Base-by-base conservation (phyloP, 2,888 invertebrate genomes). In the Ennomos quercinarius region DNA sequence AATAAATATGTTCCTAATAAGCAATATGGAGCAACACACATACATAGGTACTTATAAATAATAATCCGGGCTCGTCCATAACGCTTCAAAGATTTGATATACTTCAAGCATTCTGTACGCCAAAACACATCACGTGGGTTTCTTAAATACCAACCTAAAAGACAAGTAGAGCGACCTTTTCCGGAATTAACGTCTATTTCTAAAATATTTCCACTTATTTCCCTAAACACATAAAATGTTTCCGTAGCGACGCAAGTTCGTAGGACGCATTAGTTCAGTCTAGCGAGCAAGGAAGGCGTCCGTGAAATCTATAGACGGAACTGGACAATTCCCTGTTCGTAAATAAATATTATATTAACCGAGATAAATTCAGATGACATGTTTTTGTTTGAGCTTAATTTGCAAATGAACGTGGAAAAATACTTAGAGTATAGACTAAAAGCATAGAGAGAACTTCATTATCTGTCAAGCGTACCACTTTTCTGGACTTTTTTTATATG, bases 241-340 rank as follows among this genome's bases (percentile, higher is more conserved):
- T 51, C 42, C 46, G 47, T 42, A 37, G 38, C 35, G 41, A 9
- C n/a, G 8, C 9, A 38, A 9, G 38, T 36, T n/a, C 10, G 27
- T 9, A 36, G 51, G 11, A 42, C 49, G 37, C 38, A 47, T 57
- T 52, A 42, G 40, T 38, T 45, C 46, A 50, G 57, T 59, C 54
- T 44, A 39, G 47, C 17, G 59, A 54, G 43, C 41, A 56, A 52
- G 40, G 50, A 47, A 56, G 44, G 54, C 52, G 34, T 13, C 58
- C 55, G 61, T 65, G 66, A 70, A 59, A 56, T 43, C 50, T 59
- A 42, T 58, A 10, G 39, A 37, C 10, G 39, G n/a, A 35, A 52
- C 44, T 37, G 37, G 48, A 41, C 44, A 9, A 11, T 44, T 37
- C 10, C 40, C n/a, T 40, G 35, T 36, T 8, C n/a, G 9, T 13